Percentiles rank a stretch among this genome's conserved stretches.
Evolutionary conservation across 1,140 invertebrate species (phyloP).

Genomic region (Ladona fulva): DNA sequence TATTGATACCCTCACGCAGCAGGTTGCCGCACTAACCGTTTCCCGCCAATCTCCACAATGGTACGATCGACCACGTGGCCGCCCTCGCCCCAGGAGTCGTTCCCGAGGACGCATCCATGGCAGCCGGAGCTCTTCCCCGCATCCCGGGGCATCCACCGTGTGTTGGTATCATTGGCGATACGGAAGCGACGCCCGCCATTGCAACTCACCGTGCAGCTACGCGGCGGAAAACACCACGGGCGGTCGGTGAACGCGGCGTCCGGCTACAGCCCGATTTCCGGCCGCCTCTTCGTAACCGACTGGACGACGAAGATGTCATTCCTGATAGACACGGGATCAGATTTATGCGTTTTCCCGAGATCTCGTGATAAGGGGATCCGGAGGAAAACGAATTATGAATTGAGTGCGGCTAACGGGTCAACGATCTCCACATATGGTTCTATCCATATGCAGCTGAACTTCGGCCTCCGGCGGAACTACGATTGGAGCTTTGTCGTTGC

Average conservation of each 20-base stretch:
- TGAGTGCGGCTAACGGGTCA: too few species aligned
- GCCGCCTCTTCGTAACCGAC: slow-evolving; percentile 6
- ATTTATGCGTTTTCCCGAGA: background rate
- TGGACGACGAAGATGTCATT: background rate
- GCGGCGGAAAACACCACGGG: background rate
- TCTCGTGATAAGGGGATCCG: background rate
- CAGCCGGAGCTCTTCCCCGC: too few species aligned
- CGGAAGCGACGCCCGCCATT: background rate
- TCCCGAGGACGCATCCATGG: too few species aligned
- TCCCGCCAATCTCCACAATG: too few species aligned
- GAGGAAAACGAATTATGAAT: background rate
- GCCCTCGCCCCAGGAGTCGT: too few species aligned
- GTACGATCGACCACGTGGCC: too few species aligned
- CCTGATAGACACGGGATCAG: background rate
- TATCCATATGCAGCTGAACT: slow-evolving; percentile 15
- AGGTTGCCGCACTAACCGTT: too few species aligned
- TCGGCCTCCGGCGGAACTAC: slow-evolving; percentile 21
- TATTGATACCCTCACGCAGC: too few species aligned
- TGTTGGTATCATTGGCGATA: too few species aligned
- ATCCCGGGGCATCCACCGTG: too few species aligned
- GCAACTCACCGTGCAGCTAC: background rate
- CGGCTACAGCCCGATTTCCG: background rate
- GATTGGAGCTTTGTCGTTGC: slow-evolving; percentile 22
- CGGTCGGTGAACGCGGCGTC: background rate
- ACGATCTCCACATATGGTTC: slow-evolving; percentile 20